Evolutionary conservation across 2,888 invertebrate species (phyloP).

Genomic region (Argyra leucocephala): DNA sequence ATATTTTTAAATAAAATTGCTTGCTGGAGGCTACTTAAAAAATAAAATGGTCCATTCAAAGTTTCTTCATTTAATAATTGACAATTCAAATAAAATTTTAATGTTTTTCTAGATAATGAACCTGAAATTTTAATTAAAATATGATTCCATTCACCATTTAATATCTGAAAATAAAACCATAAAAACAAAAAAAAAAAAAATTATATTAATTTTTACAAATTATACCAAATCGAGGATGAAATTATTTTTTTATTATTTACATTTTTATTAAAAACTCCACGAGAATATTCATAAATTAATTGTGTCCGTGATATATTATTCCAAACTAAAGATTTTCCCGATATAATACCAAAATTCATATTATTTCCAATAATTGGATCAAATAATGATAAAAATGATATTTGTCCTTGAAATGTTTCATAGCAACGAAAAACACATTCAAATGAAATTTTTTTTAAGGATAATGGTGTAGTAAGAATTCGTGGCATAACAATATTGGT

Average conservation of each 20-base stretch:
- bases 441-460: not conserved
- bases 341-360: not conserved
- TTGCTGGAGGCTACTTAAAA: not conserved
- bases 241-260: not conserved
- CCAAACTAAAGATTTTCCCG: not conserved
- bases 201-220: too few relatives aligned
- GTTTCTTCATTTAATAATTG: not conserved
- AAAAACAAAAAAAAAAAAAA: not conserved
- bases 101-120: not conserved
- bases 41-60: not conserved
- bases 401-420: not conserved
- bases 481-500: not conserved
- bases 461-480: not conserved
- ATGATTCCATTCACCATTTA: slow-evolving; percentile 1
- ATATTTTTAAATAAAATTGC: not conserved
- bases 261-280: not conserved
- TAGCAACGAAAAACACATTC: not conserved
- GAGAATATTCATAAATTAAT: not conserved
- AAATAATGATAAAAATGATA: not conserved
- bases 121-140: not conserved
- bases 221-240: too few relatives aligned
- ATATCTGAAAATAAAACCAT: not conserved
- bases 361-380: not conserved
- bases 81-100: not conserved
- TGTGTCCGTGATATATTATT: not conserved